Base-by-base conservation (phyloP, 1,140 invertebrate species). In the Probaryconus sp. region DNA sequence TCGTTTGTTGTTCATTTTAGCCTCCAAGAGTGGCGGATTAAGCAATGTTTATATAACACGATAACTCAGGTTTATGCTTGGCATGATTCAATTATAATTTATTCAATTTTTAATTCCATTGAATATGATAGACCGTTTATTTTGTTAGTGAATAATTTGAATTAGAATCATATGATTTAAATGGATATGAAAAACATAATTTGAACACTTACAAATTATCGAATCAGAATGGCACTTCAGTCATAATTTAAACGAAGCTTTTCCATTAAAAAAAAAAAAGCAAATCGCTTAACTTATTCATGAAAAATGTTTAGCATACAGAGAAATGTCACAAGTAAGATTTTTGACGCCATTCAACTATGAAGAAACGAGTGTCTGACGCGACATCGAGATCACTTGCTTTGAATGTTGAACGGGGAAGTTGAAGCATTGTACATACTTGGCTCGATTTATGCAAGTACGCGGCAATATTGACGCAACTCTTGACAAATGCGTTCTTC, bases 381-480 rank as follows among this genome's bases (percentile, higher is more conserved):
- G 61, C 55, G 73, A 76, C 53, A 61, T 70, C 24, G 50, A 76
- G 61, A 71, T 71, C 73, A 68, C 56, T 68, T 28, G 61, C 53
- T 56, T 63, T 42, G 61, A 67, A 56, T 26, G 45, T 38, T 42
- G 4, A 14, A 31, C 13, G 21, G 56, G 55, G 55, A 48, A 45
- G 35, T 33, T 71, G 35, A 67, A 68, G 73, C 40, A 50, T 68
- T 58, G 71, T 64, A 68, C 64, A 68, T 55, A 74, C 71, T 56
- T 58, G 48, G 55, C 37, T 63, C 76, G 73, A 82, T 76, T 79
- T 74, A 58, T 73, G 71, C 77, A 75, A 79, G 76, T 63, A 77
- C 60, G 65, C 63, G 60, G 78, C 78, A 80, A 80, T 83, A 83
- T 83, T 83, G 79, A 78, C 78, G 53, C 51, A 78, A 74, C 81